phyloP scores from a whole-genome alignment of 2,113 vertebrate species.

The Morphnarchus princeps region DNA sequence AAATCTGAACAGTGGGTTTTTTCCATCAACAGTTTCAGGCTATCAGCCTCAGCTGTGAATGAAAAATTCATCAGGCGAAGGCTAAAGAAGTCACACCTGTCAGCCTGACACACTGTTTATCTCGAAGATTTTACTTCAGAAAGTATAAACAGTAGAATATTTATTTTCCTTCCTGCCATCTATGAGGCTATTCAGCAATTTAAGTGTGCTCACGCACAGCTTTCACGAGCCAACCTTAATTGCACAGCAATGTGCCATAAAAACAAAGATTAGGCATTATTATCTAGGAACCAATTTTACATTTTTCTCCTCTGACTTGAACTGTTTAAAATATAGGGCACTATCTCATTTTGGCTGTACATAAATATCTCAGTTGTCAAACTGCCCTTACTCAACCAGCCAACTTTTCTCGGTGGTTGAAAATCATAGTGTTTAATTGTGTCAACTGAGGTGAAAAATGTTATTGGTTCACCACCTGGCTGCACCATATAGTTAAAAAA shows the following conservation, averaged over 20 bases:
- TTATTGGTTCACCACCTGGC: slow-evolving; percentile 31
- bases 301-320: slow-evolving; percentile 78
- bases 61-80: slow-evolving; percentile 60
- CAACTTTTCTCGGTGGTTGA: slow-evolving; percentile 51
- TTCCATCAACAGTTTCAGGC: slow-evolving; percentile 55
- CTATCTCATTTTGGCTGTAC: slow-evolving; percentile 68
- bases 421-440: slow-evolving; percentile 58
- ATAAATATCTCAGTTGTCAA: slow-evolving; percentile 71
- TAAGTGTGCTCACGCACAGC: slow-evolving; percentile 21
- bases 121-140: slow-evolving; percentile 36
- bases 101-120: slow-evolving; percentile 65
- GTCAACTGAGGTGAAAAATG: slow-evolving; percentile 34
- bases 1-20: slow-evolving; percentile 15
- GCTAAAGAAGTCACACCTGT: slow-evolving; percentile 69
- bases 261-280: slow-evolving; percentile 70
- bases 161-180: slow-evolving; percentile 72
- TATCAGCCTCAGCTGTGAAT: slow-evolving; percentile 44
- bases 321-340: slow-evolving; percentile 72
- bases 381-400: slow-evolving; percentile 55
- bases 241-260: slow-evolving; percentile 64
- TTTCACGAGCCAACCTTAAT: slow-evolving; percentile 68
- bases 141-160: slow-evolving; percentile 68
- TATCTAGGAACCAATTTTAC: slow-evolving; percentile 71
- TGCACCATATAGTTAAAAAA: slow-evolving; percentile 9
- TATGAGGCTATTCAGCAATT: slow-evolving; percentile 66